These are phyloP conservation scores for Folsomia candida DNA, from an alignment of 2,888 invertebrate genomes.

Conservation along the genomic window DNA sequence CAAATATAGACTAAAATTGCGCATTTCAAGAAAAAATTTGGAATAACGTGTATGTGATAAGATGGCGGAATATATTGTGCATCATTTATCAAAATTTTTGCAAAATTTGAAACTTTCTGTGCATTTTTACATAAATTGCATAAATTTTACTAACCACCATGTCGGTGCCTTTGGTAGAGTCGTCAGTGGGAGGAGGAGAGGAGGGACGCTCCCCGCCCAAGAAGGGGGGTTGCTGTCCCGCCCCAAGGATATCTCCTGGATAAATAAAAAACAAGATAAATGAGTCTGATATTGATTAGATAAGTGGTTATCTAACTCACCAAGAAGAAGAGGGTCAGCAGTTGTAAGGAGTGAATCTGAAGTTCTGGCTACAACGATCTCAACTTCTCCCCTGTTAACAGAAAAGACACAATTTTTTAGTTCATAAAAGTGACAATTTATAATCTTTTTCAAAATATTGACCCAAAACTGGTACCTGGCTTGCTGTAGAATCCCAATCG, in stretches of 20 bases:
- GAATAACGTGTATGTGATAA: no score
- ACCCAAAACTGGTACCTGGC: conserved; percentile 34
- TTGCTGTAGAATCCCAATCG: conserved; percentile 71
- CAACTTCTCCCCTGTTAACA: conserved; percentile 62
- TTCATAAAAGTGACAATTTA: background rate
- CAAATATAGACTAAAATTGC: no score
- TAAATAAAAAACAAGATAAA: conserved; percentile 3
- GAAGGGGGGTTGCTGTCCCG: conserved; percentile 44
- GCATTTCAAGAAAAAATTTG: no score
- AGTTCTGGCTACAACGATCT: conserved; percentile 64
- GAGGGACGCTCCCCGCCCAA: conserved; percentile 55
- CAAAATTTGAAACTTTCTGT: background rate
- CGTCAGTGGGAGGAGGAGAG: conserved; percentile 65
- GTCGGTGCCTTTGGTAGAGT: conserved; percentile 64
- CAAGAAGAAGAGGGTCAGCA: conserved; percentile 32
- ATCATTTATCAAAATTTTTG: no score
- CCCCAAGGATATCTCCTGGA: conserved; percentile 45
- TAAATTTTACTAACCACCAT: conserved; percentile 62
- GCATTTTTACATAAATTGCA: no score
- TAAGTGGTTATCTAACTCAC: conserved; percentile 11
- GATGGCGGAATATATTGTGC: no score
- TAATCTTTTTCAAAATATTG: no score
- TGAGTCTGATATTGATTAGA: background rate
- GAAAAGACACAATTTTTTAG: background rate
- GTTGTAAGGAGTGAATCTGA: conserved; percentile 54